These are phyloP conservation scores for Tetheella fluctuosa DNA, from an alignment of 2,888 invertebrate genomes.

Conservation along the genomic window DNA sequence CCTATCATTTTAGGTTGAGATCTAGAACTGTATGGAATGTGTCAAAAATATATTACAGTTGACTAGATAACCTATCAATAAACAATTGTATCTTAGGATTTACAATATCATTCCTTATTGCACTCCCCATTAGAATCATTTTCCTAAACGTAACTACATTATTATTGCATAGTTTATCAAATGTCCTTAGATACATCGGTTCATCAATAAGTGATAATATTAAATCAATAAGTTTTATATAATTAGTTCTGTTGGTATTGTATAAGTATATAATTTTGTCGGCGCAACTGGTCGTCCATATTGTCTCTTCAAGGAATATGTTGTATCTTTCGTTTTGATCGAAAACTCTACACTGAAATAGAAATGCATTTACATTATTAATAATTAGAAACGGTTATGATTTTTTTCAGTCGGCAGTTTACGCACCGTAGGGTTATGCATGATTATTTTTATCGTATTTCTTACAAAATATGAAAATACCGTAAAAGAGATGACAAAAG, in stretches of 20 bases:
- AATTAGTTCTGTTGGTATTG: not conserved
- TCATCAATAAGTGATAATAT: slow-evolving; percentile 30
- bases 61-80: slow-evolving; percentile 36
- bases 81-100: slow-evolving; percentile 59
- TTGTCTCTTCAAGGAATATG: slow-evolving; percentile 81
- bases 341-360: slow-evolving; percentile 83
- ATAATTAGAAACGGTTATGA: too few species aligned
- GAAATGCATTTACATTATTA: too few species aligned
- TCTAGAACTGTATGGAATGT: too few species aligned
- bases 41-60: not conserved
- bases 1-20: too few species aligned
- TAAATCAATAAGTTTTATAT: slow-evolving; percentile 14
- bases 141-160: slow-evolving; percentile 45
- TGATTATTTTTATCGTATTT: too few species aligned
- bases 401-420: too few species aligned
- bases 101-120: slow-evolving; percentile 28
- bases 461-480: too few species aligned
- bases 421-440: too few species aligned
- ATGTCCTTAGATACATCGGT: slow-evolving; percentile 33
- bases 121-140: slow-evolving; percentile 27
- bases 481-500: too few species aligned
- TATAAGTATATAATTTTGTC: slow-evolving; percentile 34
- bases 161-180: slow-evolving; percentile 50
- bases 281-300: slow-evolving; percentile 63
- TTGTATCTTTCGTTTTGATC: slow-evolving; percentile 87